phyloP scores from a whole-genome alignment of 2,113 vertebrate species.

The Spilogale gracilis region DNA sequence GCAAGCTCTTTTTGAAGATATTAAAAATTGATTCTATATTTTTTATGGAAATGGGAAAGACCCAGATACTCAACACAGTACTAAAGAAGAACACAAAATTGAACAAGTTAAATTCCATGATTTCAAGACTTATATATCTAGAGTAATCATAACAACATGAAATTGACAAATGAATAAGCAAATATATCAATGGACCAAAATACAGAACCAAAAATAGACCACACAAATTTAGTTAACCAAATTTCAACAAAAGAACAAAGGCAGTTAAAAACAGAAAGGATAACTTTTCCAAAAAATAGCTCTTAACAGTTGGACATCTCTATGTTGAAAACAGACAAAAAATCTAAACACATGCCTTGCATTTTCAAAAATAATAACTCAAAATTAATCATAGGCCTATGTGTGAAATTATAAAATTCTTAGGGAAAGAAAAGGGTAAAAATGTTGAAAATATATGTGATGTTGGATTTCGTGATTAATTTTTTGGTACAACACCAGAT shows the following conservation, averaged over 20 bases:
- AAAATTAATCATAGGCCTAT: neutral
- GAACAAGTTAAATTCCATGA: neutral
- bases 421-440: neutral
- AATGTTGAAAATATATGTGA: neutral
- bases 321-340: neutral
- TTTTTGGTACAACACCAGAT: neutral
- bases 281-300: neutral
- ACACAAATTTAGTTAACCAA: neutral
- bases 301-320: neutral
- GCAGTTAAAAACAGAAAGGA: neutral
- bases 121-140: neutral
- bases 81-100: neutral
- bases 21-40: neutral
- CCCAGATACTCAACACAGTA: neutral
- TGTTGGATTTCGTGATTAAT: neutral
- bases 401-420: neutral
- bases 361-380: neutral
- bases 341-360: neutral
- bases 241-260: neutral
- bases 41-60: neutral
- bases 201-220: neutral
- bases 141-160: neutral
- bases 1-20: neutral
- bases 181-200: neutral
- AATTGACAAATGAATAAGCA: neutral